Evolutionary conservation across 37 sponge, comb jelly and placozoan genomes (phyloP).

Genomic region (Diacarnus erythraeanus): DNA sequence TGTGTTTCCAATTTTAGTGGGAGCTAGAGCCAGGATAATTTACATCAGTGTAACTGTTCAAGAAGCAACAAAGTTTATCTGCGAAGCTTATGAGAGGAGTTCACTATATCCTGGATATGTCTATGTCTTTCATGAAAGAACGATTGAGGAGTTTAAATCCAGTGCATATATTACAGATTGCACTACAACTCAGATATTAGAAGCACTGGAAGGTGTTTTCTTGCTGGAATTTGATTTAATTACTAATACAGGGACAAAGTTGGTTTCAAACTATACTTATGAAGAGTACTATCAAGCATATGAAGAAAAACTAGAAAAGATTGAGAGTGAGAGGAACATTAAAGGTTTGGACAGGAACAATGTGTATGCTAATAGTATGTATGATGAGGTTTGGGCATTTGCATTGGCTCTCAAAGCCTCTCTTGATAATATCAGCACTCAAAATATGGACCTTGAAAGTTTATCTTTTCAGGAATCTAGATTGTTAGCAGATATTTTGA

Average conservation of each 20-base stretch:
- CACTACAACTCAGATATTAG: neutral
- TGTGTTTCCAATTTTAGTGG: neutral
- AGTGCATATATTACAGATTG: constrained; percentile 6
- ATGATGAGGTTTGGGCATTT: constrained; percentile 63
- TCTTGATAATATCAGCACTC: neutral
- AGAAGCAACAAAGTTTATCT: constrained; percentile 21
- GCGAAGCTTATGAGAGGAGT: constrained; percentile 15
- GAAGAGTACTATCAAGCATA: constrained; percentile 23
- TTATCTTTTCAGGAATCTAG: neutral
- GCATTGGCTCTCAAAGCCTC: constrained; percentile 44
- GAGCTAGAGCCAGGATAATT: constrained; percentile 14
- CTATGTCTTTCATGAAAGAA: constrained; percentile 34
- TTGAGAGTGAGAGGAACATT: neutral
- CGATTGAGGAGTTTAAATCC: no score
- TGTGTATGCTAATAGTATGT: constrained; percentile 5
- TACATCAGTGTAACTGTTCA: constrained; percentile 2
- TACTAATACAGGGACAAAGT: neutral
- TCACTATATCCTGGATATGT: constrained; percentile 38
- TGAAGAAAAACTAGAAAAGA: neutral
- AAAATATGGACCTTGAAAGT: neutral
- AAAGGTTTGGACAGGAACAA: neutral
- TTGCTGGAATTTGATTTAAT: constrained; percentile 1
- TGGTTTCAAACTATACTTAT: no score
- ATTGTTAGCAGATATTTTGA: neutral
- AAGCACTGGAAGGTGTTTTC: constrained; percentile 23